Conservation (phyloP, 1,140 invertebrate genomes). For the Xylocopa sonorina region DNA sequence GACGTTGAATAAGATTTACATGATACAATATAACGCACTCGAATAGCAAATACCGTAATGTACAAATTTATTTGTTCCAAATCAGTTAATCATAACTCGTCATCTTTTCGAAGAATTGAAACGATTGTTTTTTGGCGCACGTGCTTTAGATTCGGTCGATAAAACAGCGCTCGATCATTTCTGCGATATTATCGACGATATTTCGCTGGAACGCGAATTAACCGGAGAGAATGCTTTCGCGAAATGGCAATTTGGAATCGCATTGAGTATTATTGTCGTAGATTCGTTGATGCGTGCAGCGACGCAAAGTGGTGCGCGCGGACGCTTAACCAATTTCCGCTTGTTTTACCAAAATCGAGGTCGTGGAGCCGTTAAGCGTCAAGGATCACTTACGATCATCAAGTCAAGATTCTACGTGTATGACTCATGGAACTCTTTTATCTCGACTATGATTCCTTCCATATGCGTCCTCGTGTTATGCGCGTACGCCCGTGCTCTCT, state of each 20-base stretch:
- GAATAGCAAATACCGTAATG: too few relatives aligned
- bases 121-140: background rate
- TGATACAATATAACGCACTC: too few relatives aligned
- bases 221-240: background rate
- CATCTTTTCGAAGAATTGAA: background rate
- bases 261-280: conserved; percentile 11
- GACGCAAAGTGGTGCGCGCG: conserved; percentile 24
- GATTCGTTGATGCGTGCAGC: conserved; percentile 5
- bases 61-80: background rate
- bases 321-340: conserved; percentile 72
- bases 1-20: conserved; percentile 15
- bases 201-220: background rate
- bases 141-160: background rate
- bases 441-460: conserved; percentile 31
- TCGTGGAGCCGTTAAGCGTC: conserved; percentile 72
- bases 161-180: background rate
- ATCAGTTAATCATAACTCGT: background rate
- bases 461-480: conserved; percentile 11
- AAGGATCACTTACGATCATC: conserved; percentile 65
- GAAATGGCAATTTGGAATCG: conserved; percentile 13
- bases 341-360: conserved; percentile 73
- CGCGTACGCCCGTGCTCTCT: background rate
- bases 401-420: conserved; percentile 43
- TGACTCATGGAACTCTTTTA: conserved; percentile 48
- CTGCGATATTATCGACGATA: background rate